Base-by-base conservation (phyloP, 1,140 invertebrate genomes). In the Steinernema feltiae region DNA sequence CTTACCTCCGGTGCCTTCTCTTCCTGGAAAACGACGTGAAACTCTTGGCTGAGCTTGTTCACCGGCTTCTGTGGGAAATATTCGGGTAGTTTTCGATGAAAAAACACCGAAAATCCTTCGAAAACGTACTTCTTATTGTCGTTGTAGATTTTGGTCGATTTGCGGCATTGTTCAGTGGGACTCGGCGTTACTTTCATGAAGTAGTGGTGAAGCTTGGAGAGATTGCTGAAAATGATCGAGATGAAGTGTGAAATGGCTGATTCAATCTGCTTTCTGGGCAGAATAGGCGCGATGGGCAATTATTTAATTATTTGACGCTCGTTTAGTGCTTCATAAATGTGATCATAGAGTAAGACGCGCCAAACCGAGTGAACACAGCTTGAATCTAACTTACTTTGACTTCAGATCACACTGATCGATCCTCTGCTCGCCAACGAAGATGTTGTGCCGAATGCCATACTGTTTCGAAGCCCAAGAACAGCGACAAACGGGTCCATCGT, bases 101-200 rank as follows among this genome's bases (percentile, higher is more conserved):
- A 95, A 70, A 99, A 91, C 88, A 99, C 90, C 0, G 96, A 99
- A 88, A 98, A 99, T 18, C 97, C 97, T 88, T 98, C 95, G 87
- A 99, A 99, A 32, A 95, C 91, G 87, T 94, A 84, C 48, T 32
- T n/a, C 30, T 70, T 24, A 31, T n/a, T 30, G 30, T n/a, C 24
- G 46, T 70, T n/a, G 27, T 78, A 27, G 24, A 83, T 73, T 1
- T 70, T 3, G n/a, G 80, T 32, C 12, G 74, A 41, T n/a, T 75
- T 69, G 12, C 77, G 31, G 18, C 53, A 69, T 31, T 35, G 30
- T 69, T 80, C 15, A 24, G 76, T 32, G 21, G 72, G 76, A 24
- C 70, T 32, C 1, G 76, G 70, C n/a, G 32, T 70, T 15, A 81
- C 24, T 32, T 71, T 27, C 15, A 86, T 30, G 30, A 86, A 88